Base-by-base conservation (phyloP, 2,113 vertebrate genomes). In the Aramus guarauna region DNA sequence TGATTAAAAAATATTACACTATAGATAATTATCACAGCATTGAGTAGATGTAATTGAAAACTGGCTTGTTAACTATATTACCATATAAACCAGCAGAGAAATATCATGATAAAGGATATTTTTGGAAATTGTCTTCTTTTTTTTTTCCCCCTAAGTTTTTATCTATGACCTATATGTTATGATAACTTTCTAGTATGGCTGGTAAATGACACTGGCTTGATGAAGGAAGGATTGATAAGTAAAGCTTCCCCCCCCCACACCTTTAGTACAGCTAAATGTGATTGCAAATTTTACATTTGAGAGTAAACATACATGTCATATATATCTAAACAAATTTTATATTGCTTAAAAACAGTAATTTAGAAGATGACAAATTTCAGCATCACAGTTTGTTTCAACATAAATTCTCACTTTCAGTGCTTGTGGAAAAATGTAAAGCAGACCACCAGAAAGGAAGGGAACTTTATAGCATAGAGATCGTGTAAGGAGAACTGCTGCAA, bases 401-500 rank as follows among this genome's bases (percentile, higher is more conserved):
- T 18, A 26, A 91, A 32, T 85, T 71, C 4, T 55, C 22, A 64
- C 4, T 48, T 73, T 6, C 6, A 19, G 4, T 26, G 5, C 18
- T 48, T 1, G 1, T 77, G 21, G 47, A 69, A 32, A 87, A 68
- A 7, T 3, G 1, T 52, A 66, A 45, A n/a, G 6, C 2, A 1
- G 3, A 85, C 30, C 5, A 74, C 9, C 18, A 71, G 13, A 88
- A 77, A 71, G 4, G 3, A 78, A 34, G 1, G 4, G 1, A 24
- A 5, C 10, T 34, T 72, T 82, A 48, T n/a, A 60, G 4, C 41
- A 26, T 0, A 72, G 5, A 39, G 8, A 17, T 50, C 12, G 24
- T 34, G 6, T 32, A 34, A 48, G 5, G 14, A 63, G 47, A 53
- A 39, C 9, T 43, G 15, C 23, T 55, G 55, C 34, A 66, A 78